Evolutionary conservation across 2,113 vertebrate genomes (phyloP).

Genomic region (Rhineura floridana): DNA sequence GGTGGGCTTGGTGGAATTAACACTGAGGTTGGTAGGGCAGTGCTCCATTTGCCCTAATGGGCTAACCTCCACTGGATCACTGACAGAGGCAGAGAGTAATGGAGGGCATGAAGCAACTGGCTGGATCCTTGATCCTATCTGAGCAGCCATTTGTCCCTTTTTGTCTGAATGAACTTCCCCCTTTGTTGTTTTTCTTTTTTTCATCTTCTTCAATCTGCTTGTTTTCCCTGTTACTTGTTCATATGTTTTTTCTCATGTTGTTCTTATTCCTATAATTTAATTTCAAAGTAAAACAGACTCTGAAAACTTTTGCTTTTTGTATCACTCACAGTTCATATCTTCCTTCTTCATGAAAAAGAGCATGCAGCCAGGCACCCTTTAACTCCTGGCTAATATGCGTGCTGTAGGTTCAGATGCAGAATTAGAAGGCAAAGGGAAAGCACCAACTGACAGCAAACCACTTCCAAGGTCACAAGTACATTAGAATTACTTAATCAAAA

Average conservation of each 20-base stretch:
- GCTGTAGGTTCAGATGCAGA: background rate
- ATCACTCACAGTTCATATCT: background rate
- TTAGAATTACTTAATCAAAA: slow-evolving; percentile 24
- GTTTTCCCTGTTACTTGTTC: background rate
- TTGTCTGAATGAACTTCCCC: background rate
- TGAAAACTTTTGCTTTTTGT: background rate
- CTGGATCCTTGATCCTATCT: background rate
- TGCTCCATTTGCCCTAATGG: too few species aligned
- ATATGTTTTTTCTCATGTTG: too few species aligned
- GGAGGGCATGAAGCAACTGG: background rate
- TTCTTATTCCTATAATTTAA: background rate
- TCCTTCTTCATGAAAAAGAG: background rate
- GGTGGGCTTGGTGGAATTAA: too few species aligned
- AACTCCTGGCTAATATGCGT: background rate
- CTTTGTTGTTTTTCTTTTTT: background rate
- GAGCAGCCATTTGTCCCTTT: background rate
- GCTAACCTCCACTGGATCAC: background rate
- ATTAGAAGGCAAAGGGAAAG: background rate
- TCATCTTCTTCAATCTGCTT: background rate
- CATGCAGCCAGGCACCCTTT: background rate
- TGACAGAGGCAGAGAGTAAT: background rate
- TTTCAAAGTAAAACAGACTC: background rate
- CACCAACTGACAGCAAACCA: background rate
- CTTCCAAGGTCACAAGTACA: background rate
- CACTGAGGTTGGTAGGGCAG: too few species aligned